Conservation (phyloP, 2,113 vertebrate genomes). For the Rhadina sibilatrix region DNA sequence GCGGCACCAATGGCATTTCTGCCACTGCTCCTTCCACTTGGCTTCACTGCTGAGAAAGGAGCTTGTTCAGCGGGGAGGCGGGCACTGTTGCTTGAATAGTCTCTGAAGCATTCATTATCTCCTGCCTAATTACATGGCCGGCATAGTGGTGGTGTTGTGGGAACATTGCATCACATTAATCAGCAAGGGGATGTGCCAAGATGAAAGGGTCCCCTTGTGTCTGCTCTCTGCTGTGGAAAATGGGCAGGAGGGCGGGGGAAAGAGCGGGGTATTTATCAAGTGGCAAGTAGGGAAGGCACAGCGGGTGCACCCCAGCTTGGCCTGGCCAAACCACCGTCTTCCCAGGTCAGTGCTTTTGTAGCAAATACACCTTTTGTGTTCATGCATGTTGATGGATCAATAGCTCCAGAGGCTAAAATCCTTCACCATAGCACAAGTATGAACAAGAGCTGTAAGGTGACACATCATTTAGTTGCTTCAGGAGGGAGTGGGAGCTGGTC, state of each 20-base stretch:
- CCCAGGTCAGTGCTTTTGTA: neutral
- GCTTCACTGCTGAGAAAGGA: slow-evolving; percentile 67
- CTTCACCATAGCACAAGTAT: neutral
- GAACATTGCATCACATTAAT: slow-evolving; percentile 62
- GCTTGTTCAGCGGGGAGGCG: slow-evolving; percentile 47
- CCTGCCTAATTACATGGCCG: slow-evolving; percentile 57
- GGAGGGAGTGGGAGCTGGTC: neutral
- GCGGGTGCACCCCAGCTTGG: slow-evolving; percentile 10
- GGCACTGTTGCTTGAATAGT: slow-evolving; percentile 34
- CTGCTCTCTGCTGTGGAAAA: slow-evolving; percentile 68
- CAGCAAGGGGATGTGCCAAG: slow-evolving; percentile 64
- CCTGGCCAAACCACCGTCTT: neutral
- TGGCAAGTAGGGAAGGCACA: slow-evolving; percentile 22
- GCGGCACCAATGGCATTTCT: slow-evolving; percentile 34
- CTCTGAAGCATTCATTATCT: slow-evolving; percentile 65
- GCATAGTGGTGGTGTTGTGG: slow-evolving; percentile 62
- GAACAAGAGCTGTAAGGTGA: neutral
- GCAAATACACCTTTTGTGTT: neutral
- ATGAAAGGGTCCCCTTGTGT: slow-evolving; percentile 70
- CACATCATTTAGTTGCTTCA: neutral
- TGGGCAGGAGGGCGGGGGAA: slow-evolving; percentile 35
- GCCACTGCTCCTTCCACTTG: slow-evolving; percentile 57
- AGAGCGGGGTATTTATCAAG: slow-evolving; percentile 45
- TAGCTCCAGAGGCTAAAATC: neutral
- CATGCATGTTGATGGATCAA: neutral